Conservation (phyloP, 2,797 vertebrate genomes). For the Labeo calbasu region DNA sequence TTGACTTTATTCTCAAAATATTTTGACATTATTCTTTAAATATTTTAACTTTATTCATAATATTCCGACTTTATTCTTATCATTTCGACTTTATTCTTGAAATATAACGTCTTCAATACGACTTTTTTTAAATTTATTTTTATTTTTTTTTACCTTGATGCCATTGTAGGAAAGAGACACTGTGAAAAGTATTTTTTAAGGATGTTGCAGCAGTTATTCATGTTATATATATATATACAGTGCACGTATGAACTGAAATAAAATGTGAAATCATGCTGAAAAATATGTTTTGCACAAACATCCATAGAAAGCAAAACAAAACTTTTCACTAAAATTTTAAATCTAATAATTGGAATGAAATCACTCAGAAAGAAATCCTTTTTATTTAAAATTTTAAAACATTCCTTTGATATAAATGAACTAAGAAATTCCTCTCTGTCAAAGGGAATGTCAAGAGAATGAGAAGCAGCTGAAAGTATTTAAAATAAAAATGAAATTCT, state of each 20-base stretch:
- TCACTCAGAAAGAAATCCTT: not conserved
- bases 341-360: too few relatives aligned
- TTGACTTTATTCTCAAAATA: too few relatives aligned
- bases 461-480: not conserved
- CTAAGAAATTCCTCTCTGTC: not conserved
- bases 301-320: not conserved
- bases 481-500: not conserved
- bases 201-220: not conserved
- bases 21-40: too few relatives aligned
- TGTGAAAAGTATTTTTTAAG: not conserved
- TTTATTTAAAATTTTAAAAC: not conserved
- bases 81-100: too few relatives aligned
- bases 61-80: too few relatives aligned
- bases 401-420: not conserved
- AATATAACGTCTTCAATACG: too few relatives aligned
- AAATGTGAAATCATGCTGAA: not conserved
- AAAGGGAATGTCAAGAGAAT: not conserved
- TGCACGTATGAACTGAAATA: not conserved
- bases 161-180: not conserved
- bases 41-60: too few relatives aligned
- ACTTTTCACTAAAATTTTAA: not conserved
- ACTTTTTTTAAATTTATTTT: too few relatives aligned
- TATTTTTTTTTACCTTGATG: too few relatives aligned
- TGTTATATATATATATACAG: not conserved
- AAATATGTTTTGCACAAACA: not conserved